phyloP scores from a whole-genome alignment of 2,888 invertebrate species.

The Sympetrum striolatum region DNA sequence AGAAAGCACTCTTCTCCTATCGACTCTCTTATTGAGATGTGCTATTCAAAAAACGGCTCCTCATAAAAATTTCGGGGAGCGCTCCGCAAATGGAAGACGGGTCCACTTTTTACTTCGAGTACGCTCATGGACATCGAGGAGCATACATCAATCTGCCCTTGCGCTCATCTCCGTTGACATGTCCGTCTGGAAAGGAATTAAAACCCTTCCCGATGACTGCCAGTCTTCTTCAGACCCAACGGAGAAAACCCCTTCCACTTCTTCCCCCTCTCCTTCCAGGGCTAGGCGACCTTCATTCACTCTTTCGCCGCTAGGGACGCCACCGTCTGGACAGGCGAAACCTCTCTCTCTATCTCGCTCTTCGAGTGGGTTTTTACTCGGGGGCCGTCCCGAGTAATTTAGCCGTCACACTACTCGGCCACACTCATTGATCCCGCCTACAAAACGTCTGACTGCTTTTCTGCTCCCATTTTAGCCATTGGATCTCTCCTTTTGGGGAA shows the following conservation, averaged over 20 bases:
- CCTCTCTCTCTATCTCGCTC: neutral
- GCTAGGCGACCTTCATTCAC: neutral
- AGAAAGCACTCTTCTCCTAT: neutral
- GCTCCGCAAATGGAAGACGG: neutral
- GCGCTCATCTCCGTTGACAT: neutral
- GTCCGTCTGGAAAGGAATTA: neutral
- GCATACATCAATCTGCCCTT: neutral
- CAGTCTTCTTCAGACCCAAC: neutral
- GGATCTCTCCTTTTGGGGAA: neutral
- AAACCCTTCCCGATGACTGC: neutral
- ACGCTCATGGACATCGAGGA: neutral
- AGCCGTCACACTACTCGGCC: slow-evolving; percentile 8
- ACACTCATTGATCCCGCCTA: neutral
- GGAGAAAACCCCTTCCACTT: neutral
- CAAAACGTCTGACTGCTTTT: neutral
- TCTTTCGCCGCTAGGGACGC: slow-evolving; percentile 21
- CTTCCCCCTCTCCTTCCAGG: neutral
- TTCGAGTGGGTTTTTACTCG: neutral
- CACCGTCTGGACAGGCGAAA: slow-evolving; percentile 26
- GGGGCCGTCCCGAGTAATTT: slow-evolving; percentile 10
- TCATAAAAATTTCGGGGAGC: neutral
- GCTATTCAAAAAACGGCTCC: neutral
- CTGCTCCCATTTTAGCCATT: neutral
- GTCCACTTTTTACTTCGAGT: neutral
- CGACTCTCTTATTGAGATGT: neutral